Evolutionary conservation across 1,140 invertebrate species (phyloP).

Genomic region (Diorhabda carinulata): DNA sequence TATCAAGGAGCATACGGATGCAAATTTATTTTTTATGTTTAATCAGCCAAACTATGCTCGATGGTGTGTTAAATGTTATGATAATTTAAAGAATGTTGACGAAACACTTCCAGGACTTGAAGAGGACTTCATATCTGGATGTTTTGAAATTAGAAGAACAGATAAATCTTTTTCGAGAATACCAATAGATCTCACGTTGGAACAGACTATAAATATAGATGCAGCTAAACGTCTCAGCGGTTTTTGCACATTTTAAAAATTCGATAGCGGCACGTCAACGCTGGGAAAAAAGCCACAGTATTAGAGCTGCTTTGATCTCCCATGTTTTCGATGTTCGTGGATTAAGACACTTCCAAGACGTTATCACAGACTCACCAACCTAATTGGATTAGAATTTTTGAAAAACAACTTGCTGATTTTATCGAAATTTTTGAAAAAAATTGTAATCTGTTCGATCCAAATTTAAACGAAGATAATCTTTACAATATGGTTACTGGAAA

Average conservation of each 20-base stretch:
- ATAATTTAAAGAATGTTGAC: too few relatives aligned
- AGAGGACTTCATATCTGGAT: slow-evolving; percentile 30
- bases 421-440: background rate
- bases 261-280: slow-evolving; percentile 29
- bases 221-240: too few relatives aligned
- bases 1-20: too few relatives aligned
- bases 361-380: background rate
- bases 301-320: too few relatives aligned
- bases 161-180: too few relatives aligned
- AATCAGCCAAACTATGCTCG: too few relatives aligned
- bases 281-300: slow-evolving; percentile 23
- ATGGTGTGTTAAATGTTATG: too few relatives aligned
- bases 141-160: slow-evolving; percentile 21
- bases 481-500: slow-evolving; percentile 8
- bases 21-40: too few relatives aligned
- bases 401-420: slow-evolving; percentile 5
- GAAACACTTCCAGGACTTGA: too few relatives aligned
- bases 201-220: too few relatives aligned
- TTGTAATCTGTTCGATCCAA: background rate
- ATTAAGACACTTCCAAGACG: background rate
- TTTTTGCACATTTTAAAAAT: slow-evolving; percentile 29
- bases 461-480: background rate
- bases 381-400: slow-evolving; percentile 2
- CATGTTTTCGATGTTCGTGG: slow-evolving; percentile 7
- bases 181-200: too few relatives aligned